Percentiles rank a stretch among this genome's conserved stretches.
phyloP scores from a whole-genome alignment of 2,113 vertebrate species.

The Nothoprocta perdicaria region DNA sequence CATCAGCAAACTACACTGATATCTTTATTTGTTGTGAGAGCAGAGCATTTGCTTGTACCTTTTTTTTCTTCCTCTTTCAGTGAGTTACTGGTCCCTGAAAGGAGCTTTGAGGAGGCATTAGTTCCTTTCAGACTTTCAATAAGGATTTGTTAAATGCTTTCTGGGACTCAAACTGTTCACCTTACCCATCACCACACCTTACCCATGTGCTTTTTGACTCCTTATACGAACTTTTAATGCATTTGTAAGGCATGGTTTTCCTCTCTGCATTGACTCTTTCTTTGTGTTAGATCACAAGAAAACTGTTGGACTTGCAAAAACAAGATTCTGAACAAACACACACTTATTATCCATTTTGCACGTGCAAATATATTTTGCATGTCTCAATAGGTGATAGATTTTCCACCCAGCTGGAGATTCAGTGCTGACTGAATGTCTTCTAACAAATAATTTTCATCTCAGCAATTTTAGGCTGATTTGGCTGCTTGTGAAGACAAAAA shows the following conservation, averaged over 20 bases:
- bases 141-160: neutral
- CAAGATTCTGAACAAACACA: neutral
- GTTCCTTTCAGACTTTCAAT: neutral
- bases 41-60: neutral
- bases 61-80: neutral
- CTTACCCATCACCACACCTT: neutral
- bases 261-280: neutral
- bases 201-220: neutral
- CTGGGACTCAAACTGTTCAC: neutral
- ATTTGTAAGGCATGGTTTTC: neutral
- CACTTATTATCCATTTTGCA: neutral
- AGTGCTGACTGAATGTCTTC: neutral
- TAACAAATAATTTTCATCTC: neutral
- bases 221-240: neutral
- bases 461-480: neutral
- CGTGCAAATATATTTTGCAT: neutral
- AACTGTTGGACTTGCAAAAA: neutral
- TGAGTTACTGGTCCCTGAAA: neutral
- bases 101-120: neutral
- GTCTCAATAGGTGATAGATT: neutral
- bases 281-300: neutral
- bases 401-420: neutral
- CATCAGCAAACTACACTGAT: neutral
- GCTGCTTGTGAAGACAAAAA: neutral
- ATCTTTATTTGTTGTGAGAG: neutral